These are phyloP conservation scores for Myopa tessellatipennis DNA, from an alignment of 2,888 invertebrate species.

Conservation along the genomic window DNA sequence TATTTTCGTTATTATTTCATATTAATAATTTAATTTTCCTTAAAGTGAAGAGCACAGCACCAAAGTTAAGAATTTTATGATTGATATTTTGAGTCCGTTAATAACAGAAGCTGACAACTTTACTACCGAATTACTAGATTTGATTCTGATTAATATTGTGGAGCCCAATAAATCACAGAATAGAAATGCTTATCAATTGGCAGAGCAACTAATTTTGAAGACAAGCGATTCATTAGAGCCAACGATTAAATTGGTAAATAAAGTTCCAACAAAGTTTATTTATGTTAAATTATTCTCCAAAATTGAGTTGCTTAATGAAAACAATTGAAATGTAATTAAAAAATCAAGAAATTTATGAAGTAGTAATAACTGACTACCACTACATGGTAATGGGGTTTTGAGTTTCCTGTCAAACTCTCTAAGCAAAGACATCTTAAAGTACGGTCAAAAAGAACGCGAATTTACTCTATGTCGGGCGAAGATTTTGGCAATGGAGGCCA, in stretches of 20 bases:
- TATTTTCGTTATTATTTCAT: conserved; percentile 12
- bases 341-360: too few relatives aligned
- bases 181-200: conserved; percentile 89
- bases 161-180: conserved; percentile 92
- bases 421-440: too few relatives aligned
- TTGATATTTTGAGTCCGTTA: conserved; percentile 93
- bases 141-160: conserved; percentile 92
- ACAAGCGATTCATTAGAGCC: conserved; percentile 93
- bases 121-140: conserved; percentile 92
- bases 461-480: too few relatives aligned
- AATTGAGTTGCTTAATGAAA: too few relatives aligned
- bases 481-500: too few relatives aligned
- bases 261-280: not conserved
- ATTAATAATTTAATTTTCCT: conserved; percentile 8
- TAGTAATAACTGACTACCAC: too few relatives aligned
- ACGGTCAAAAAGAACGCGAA: too few relatives aligned
- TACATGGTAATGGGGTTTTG: too few relatives aligned
- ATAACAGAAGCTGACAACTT: conserved; percentile 96
- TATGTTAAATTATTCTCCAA: too few relatives aligned
- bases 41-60: conserved; percentile 92
- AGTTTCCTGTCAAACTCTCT: too few relatives aligned
- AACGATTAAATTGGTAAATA: conserved; percentile 87
- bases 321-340: too few relatives aligned
- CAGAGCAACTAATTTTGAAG: conserved; percentile 91
- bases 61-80: conserved; percentile 96